phyloP scores from a whole-genome alignment of 1,140 invertebrate genomes.

The Pararge aegeria region DNA sequence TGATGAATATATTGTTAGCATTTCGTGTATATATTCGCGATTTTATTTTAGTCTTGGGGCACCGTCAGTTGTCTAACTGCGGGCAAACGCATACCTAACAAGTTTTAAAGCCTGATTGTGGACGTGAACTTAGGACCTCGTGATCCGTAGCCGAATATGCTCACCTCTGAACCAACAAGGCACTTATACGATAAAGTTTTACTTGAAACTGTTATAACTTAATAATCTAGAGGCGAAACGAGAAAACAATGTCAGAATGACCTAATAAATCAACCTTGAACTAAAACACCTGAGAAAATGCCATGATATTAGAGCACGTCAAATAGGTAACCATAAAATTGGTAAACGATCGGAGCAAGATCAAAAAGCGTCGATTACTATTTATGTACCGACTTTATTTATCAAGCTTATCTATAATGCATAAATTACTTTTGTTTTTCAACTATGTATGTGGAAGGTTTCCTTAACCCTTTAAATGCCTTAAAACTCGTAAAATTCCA shows the following conservation, averaged over 20 bases:
- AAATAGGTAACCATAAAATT: constrained; percentile 7
- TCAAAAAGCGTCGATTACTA: background rate
- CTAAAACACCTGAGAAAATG: constrained; percentile 14
- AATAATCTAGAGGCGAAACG: background rate
- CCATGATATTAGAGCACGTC: constrained; percentile 7
- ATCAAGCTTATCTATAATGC: background rate
- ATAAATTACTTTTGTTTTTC: background rate
- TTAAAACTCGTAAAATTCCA: too few relatives aligned
- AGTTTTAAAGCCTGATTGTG: too few relatives aligned
- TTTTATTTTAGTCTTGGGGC: too few relatives aligned
- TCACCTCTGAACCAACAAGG: too few relatives aligned
- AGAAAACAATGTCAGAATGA: constrained; percentile 8
- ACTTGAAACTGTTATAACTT: background rate
- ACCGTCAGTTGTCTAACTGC: too few relatives aligned
- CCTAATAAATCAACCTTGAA: constrained; percentile 12
- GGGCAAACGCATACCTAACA: too few relatives aligned
- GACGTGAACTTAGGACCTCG: too few relatives aligned
- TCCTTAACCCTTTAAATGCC: too few relatives aligned
- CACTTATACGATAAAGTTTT: background rate
- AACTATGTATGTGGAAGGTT: too few relatives aligned
- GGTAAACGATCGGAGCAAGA: background rate
- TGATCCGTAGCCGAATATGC: too few relatives aligned
- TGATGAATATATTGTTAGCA: too few relatives aligned
- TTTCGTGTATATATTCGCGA: too few relatives aligned
- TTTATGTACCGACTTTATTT: constrained; percentile 1